Evolutionary conservation across 2,797 vertebrate genomes (phyloP).

Genomic region (Macrochelys suwanniensis): DNA sequence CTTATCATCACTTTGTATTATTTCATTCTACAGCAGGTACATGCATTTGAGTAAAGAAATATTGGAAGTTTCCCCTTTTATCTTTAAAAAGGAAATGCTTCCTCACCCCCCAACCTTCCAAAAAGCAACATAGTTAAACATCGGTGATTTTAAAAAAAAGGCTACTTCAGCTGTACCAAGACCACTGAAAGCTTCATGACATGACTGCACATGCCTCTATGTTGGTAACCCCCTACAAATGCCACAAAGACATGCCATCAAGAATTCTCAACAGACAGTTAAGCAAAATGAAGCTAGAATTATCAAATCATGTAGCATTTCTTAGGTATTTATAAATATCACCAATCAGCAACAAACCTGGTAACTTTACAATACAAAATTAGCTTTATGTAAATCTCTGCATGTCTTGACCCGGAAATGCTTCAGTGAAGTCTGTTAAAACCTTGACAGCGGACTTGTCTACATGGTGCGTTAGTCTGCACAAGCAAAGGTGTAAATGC

Average conservation of each 20-base stretch:
- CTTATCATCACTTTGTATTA: neutral
- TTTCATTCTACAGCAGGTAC: rapidly evolving
- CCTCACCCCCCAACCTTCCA: neutral
- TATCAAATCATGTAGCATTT: rapidly evolving
- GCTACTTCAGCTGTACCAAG: neutral
- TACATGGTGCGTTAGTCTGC: neutral
- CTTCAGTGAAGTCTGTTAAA: neutral
- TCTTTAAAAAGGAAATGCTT: neutral
- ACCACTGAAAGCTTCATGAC: neutral
- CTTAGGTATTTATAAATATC: neutral
- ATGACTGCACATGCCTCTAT: rapidly evolving
- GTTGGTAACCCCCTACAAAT: neutral
- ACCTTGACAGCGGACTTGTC: neutral
- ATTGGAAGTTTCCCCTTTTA: neutral
- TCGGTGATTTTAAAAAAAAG: neutral
- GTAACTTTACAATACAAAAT: neutral
- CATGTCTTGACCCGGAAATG: neutral
- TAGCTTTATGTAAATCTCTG: neutral
- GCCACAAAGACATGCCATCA: neutral
- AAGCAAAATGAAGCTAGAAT: neutral
- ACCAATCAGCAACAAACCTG: neutral
- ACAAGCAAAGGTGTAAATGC: neutral
- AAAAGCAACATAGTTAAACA: neutral
- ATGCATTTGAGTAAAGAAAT: neutral
- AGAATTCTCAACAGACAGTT: neutral